Conservation (phyloP, 1,140 invertebrate genomes). For the Mesaphorura yosii region DNA sequence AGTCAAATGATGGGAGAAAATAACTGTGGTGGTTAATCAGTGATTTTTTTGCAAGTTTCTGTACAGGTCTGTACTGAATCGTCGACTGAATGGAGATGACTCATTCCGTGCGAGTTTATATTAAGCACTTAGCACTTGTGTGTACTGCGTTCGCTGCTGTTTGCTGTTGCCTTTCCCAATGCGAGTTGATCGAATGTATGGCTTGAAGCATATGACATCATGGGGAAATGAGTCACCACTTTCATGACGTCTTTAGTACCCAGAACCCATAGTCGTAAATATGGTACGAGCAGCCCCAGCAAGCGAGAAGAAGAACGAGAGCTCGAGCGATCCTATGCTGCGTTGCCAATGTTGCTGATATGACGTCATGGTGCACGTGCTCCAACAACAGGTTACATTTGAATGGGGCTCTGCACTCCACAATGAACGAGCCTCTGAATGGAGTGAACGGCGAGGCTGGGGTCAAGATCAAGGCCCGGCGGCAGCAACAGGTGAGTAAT, state of each 20-base stretch:
- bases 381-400: too few relatives aligned
- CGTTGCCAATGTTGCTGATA: not conserved
- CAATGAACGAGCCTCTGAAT: too few relatives aligned
- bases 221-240: not conserved
- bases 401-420: too few relatives aligned
- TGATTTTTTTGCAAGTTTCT: not conserved
- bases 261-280: not conserved
- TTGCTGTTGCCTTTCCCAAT: not conserved
- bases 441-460: not conserved
- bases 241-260: not conserved
- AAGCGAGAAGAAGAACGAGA: too few relatives aligned
- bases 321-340: not conserved
- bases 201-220: not conserved
- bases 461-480: not conserved
- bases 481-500: slow-evolving; percentile 1
- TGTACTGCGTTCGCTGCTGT: too few relatives aligned
- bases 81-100: too few relatives aligned
- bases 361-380: not conserved
- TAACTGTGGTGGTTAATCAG: too few relatives aligned
- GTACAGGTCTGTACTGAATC: too few relatives aligned
- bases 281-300: too few relatives aligned
- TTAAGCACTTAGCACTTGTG: too few relatives aligned
- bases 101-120: too few relatives aligned
- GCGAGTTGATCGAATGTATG: not conserved
- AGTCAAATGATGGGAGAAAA: not conserved